Evolutionary conservation across 2,888 invertebrate genomes (phyloP), one percentile per base, ranked within the genome.

Genomic region (Phlogophora meticulosa): DNA sequence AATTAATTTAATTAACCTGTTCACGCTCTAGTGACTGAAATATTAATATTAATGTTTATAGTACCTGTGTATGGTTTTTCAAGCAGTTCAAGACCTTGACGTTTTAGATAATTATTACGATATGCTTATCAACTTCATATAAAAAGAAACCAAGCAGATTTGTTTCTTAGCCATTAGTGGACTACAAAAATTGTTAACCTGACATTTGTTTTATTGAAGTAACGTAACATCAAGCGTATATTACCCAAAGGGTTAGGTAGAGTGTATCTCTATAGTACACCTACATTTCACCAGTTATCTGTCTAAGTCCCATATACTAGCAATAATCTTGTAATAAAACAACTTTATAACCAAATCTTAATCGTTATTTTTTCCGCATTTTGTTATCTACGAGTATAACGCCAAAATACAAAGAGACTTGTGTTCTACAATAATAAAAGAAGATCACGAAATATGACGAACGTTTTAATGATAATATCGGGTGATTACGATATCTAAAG

Each of bases 401-500:
- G 60, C n/a, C 43, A 9, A 17, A 51, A 49, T 5, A 73, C 22
- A 72, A 59, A 45, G 43, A 36, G 11, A 55, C 24, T 22, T 15
- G 7, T 32, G 40, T 52, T 22, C 40, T 45, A 62, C 58, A 36
- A 40, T 28, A 43, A 73, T 38, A 72, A 66, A 73, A 40, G 22
- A 42, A 62, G 75, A 62, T 59, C 75, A 58, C 43, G 40, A 45
- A 45, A 53, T 22, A 55, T 55, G 62, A 62, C 55, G 43, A 55
- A 42, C 20, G 20, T 51, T 71, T 51, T 51, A 43, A n/a, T 9
- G 58, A 70, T 75, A 69, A 55, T 49, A 73, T 69, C 15, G 34
- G 63, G 15, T 13, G 76, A 75, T 70, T 45, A 38, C 17, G n/a
- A 56, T 73, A 75, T 75, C 76, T 38, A 1, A 15, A 28, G 38